These are phyloP conservation scores for Aphaenogaster ashmeadi DNA, from an alignment of 1,140 invertebrate species.

Conservation along the genomic window DNA sequence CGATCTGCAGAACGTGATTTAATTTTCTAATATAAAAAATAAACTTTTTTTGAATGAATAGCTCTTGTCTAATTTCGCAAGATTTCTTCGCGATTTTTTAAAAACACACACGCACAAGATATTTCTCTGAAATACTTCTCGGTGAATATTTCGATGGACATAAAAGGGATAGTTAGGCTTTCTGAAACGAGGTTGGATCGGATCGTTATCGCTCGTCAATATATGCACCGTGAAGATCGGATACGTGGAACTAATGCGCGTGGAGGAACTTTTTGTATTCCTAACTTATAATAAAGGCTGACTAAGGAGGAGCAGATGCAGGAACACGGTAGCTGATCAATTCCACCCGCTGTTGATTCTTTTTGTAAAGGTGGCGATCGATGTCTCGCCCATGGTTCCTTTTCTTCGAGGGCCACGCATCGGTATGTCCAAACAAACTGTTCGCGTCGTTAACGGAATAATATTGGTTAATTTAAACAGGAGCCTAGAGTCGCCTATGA, in stretches of 20 bases:
- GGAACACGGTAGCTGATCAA: conserved; percentile 72
- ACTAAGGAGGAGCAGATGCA: conserved; percentile 70
- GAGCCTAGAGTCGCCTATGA: background rate
- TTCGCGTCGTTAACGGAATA: conserved; percentile 29
- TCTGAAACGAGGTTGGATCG: conserved; percentile 52
- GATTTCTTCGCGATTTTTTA: background rate
- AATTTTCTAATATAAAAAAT: background rate
- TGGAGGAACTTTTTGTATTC: conserved; percentile 69
- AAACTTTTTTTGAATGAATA: background rate
- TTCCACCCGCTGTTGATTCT: conserved; percentile 69
- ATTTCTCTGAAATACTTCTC: background rate
- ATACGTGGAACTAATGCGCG: conserved; percentile 68
- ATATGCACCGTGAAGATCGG: conserved; percentile 65
- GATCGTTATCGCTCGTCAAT: conserved; percentile 58
- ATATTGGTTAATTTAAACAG: conserved; percentile 44
- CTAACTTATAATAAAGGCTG: conserved; percentile 71
- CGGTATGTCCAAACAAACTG: conserved; percentile 45
- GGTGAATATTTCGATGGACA: conserved; percentile 24
- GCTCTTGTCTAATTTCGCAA: background rate
- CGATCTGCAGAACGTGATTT: background rate
- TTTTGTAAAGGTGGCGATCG: conserved; percentile 62
- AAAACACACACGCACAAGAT: background rate
- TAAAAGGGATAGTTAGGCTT: conserved; percentile 58
- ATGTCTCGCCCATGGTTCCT: conserved; percentile 45
- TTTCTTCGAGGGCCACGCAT: conserved; percentile 37